Evolutionary conservation across 2,888 invertebrate genomes (phyloP).

Genomic region (Stenchaetothrips biformis): DNA sequence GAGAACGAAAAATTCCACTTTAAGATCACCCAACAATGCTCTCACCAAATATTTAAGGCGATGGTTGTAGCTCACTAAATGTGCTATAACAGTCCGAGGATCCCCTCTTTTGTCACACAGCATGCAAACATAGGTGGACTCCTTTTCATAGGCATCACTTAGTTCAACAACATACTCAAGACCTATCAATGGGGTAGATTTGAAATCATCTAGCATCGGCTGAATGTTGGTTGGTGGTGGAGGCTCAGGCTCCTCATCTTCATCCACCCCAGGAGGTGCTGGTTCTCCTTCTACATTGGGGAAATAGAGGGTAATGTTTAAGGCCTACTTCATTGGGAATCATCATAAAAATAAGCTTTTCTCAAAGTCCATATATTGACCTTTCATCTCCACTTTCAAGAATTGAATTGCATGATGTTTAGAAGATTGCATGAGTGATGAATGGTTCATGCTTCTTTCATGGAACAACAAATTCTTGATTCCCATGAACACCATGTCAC

Average conservation of each 20-base stretch:
- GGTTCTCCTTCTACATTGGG: constrained; percentile 58
- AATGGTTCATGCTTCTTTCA: constrained; percentile 46
- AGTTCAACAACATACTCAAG: constrained; percentile 75
- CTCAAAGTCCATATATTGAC: constrained; percentile 28
- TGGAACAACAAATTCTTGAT: constrained; percentile 39
- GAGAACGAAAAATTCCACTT: background rate
- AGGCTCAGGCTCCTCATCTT: constrained; percentile 49
- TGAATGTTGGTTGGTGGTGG: constrained; percentile 47
- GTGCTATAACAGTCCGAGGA: constrained; percentile 70
- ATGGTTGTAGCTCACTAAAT: constrained; percentile 73
- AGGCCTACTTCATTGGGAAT: too few relatives aligned
- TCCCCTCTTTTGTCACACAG: constrained; percentile 76
- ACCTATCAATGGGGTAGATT: constrained; percentile 58
- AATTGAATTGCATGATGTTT: constrained; percentile 43
- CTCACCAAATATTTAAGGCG: constrained; percentile 64
- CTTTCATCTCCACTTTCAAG: constrained; percentile 35
- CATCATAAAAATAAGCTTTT: background rate
- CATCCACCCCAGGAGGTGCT: constrained; percentile 66
- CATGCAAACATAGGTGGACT: constrained; percentile 70
- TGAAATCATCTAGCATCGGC: constrained; percentile 52
- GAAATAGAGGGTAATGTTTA: background rate
- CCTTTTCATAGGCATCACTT: constrained; percentile 52
- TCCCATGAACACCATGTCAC: constrained; percentile 37
- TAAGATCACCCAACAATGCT: constrained; percentile 27
- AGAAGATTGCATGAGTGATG: constrained; percentile 46